Conservation (phyloP, 2,113 vertebrate genomes). For the Cololabis saira region DNA sequence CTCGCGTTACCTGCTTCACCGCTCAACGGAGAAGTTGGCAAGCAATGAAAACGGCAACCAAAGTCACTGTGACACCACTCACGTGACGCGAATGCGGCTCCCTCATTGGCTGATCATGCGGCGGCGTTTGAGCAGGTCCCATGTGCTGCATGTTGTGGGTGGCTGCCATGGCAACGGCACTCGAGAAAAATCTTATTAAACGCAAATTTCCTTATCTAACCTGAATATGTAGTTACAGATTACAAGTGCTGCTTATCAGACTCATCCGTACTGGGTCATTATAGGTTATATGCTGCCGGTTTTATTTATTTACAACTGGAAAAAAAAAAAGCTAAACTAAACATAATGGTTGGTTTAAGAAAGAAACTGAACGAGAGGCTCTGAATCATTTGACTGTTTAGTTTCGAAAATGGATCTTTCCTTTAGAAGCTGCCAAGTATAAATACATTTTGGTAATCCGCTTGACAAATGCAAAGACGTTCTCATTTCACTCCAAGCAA, state of each 20-base stretch:
- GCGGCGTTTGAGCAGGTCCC: neutral
- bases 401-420: no score
- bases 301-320: no score
- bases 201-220: neutral
- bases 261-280: neutral
- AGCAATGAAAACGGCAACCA: neutral
- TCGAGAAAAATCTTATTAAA: constrained; percentile 14
- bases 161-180: constrained; percentile 65
- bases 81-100: constrained; percentile 42
- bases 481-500: neutral
- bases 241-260: neutral
- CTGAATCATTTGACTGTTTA: no score
- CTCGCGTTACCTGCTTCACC: neutral
- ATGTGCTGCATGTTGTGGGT: constrained; percentile 47
- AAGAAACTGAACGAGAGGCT: no score
- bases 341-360: no score
- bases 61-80: constrained; percentile 22
- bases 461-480: neutral
- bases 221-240: neutral
- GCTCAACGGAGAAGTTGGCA: constrained; percentile 3
- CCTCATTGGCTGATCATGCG: constrained; percentile 65
- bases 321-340: no score
- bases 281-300: neutral
- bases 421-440: neutral
- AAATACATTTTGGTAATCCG: constrained; percentile 9